phyloP scores from a whole-genome alignment of 1,140 invertebrate species.

The Psilanteris sp. region DNA sequence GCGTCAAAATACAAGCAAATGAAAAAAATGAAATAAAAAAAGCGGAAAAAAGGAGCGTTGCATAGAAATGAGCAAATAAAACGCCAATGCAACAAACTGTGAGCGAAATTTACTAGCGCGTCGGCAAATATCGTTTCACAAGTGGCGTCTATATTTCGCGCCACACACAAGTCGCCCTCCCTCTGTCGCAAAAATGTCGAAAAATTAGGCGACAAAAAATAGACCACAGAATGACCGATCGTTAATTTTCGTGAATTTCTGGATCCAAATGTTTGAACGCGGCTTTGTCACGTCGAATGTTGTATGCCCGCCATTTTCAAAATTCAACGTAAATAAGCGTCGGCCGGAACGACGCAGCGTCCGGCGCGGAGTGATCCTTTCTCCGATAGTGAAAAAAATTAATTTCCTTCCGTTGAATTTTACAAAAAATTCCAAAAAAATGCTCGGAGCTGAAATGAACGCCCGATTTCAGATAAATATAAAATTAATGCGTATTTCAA shows the following conservation, averaged over 20 bases:
- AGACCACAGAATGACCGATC: neutral
- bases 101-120: no score
- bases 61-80: no score
- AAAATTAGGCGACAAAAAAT: slow-evolving; percentile 23
- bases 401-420: no score
- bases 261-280: neutral
- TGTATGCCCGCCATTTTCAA: slow-evolving; percentile 65
- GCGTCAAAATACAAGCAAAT: slow-evolving; percentile 15
- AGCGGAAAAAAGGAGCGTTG: no score
- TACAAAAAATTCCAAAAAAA: no score
- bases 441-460: no score
- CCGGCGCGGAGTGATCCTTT: no score
- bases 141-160: slow-evolving; percentile 27
- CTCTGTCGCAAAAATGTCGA: slow-evolving; percentile 9
- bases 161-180: neutral
- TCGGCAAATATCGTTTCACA: no score
- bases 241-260: neutral
- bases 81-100: neutral
- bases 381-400: neutral
- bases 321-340: slow-evolving; percentile 59
- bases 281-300: slow-evolving; percentile 27
- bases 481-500: no score
- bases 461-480: no score
- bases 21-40: slow-evolving; percentile 10
- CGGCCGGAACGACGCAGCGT: slow-evolving; percentile 17